Evolutionary conservation across 1,140 invertebrate species (phyloP), one percentile per base, ranked within the genome.

Genomic region (Heliconius nattereri): DNA sequence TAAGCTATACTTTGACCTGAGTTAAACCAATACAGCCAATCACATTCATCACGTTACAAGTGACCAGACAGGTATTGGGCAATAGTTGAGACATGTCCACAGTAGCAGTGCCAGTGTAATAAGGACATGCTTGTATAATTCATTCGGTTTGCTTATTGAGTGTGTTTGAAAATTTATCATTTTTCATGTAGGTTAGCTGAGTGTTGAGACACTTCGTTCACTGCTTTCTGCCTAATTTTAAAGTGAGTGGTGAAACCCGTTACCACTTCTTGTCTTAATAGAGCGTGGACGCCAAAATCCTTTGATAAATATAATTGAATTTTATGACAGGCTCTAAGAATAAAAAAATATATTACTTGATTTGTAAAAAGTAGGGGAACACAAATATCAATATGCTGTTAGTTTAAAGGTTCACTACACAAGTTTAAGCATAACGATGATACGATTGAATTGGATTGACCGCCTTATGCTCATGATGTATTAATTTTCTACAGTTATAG

Each of bases 61-160:
- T 73, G 73, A 76, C 78, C 80, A 60, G 82, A 81, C 85, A 86
- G 80, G 84, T 85, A 79, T 83, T 85, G 80, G 82, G 80, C 75
- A 83, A 84, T 60, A 40, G 71, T 89, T 90, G 85, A 87, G 80
- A 89, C 85, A 89, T 76, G 71, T 73, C 26, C 9, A 6, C 60
- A 16, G 60, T 66, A 29, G 60, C 84, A 75, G 13, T 78, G 78
- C 79, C 80, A 19, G 84, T 78, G 82, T 84, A 87, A 87, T 86
- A 86, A 85, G 86, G 85, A 88, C 89, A 88, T 78, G 81, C 82
- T 83, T 88, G 85, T 89, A 87, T 88, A 88, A 87, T 87, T 84
- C 26, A 26, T n/a, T 66, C 1, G 23, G 11, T 66, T 66, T 66
- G 23, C 23, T 66, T 66, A 66, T 66, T 13, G 23, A 29, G 60